phyloP scores from a whole-genome alignment of 2,797 vertebrate species.

The Sphenodon punctatus region DNA sequence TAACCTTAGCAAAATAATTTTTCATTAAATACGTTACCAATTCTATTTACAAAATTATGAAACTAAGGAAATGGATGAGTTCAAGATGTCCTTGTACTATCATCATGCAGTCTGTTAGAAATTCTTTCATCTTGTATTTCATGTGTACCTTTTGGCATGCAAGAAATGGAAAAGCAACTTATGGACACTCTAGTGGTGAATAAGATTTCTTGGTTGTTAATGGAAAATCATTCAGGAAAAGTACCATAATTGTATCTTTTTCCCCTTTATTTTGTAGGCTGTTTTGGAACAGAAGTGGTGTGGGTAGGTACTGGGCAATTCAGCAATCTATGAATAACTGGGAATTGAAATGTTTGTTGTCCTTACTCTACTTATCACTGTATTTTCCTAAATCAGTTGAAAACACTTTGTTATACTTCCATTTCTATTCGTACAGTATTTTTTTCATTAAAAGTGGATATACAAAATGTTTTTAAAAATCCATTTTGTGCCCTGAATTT shows the following conservation, averaged over 20 bases:
- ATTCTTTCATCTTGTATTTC: conserved; percentile 3
- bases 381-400: conserved; percentile 45
- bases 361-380: conserved; percentile 42
- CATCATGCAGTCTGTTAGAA: not conserved
- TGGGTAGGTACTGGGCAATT: conserved; percentile 8
- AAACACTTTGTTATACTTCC: conserved; percentile 67
- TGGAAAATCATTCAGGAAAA: conserved; percentile 3
- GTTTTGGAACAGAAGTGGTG: conserved; percentile 27
- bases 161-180: conserved; percentile 21
- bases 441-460: conserved; percentile 77
- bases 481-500: conserved; percentile 21
- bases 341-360: conserved; percentile 32
- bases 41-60: not conserved
- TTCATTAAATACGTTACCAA: not conserved
- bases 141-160: not conserved
- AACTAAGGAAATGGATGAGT: conserved; percentile 14
- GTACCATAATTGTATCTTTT: conserved; percentile 12
- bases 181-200: not conserved
- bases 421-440: conserved; percentile 71
- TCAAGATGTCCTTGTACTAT: conserved; percentile 10
- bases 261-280: conserved; percentile 21
- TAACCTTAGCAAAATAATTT: not conserved
- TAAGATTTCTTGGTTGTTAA: not conserved
- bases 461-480: conserved; percentile 45
- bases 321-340: not conserved